Evolutionary conservation across 1,140 invertebrate genomes (phyloP).

Genomic region (Drosophila takahashii): DNA sequence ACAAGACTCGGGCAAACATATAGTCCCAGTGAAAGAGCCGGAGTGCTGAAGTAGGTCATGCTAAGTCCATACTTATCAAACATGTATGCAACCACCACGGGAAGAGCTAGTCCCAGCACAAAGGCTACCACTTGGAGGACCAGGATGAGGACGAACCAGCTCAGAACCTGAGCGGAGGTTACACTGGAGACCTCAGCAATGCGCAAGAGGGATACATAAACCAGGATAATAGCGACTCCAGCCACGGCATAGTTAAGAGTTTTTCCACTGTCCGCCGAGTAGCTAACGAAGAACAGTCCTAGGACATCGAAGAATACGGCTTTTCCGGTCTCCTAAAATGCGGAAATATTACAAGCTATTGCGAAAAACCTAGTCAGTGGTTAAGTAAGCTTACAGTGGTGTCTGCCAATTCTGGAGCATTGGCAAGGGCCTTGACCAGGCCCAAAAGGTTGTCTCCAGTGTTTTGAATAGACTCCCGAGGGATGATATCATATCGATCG

Average conservation of each 20-base stretch:
- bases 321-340: constrained; percentile 80
- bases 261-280: constrained; percentile 86
- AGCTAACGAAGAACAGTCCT: constrained; percentile 89
- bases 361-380: neutral
- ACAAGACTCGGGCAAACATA: constrained; percentile 80
- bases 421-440: constrained; percentile 87
- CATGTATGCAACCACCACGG: constrained; percentile 85
- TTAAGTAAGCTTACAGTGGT: constrained; percentile 86
- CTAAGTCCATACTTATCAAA: constrained; percentile 84
- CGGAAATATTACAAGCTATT: constrained; percentile 83
- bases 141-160: constrained; percentile 51
- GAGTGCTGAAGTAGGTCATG: constrained; percentile 89
- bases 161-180: constrained; percentile 31
- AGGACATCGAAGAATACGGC: constrained; percentile 92
- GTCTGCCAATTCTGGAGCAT: constrained; percentile 87
- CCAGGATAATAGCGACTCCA: constrained; percentile 78
- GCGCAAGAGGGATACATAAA: constrained; percentile 80
- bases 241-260: constrained; percentile 86
- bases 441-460: constrained; percentile 92
- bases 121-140: constrained; percentile 61
- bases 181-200: constrained; percentile 49
- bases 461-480: constrained; percentile 91
- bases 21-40: constrained; percentile 87
- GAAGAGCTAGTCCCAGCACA: constrained; percentile 85
- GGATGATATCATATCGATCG: constrained; percentile 91